A percentile compares a stretch with the other conserved stretches of the same genome.
These are phyloP conservation scores for Alexandromys fortis DNA, from an alignment of 2,113 vertebrate species.

Conservation along the genomic window DNA sequence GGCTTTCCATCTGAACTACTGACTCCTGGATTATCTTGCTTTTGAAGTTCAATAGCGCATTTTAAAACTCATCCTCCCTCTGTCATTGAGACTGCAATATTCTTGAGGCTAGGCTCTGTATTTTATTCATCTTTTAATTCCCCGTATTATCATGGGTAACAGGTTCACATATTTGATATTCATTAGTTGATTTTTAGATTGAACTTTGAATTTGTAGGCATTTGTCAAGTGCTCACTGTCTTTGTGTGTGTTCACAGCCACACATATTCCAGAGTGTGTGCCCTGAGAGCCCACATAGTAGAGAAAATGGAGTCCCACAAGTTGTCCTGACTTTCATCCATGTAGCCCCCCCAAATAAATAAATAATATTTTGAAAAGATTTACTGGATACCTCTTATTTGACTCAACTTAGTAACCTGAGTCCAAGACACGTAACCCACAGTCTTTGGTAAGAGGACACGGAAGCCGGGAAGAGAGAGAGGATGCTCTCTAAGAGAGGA, in stretches of 20 bases:
- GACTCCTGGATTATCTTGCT: constrained; percentile 6
- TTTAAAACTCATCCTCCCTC: neutral
- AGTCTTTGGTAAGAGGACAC: neutral
- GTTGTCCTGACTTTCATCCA: neutral
- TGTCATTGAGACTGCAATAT: neutral
- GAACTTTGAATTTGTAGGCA: constrained; percentile 1
- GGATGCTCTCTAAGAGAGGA: too few species aligned
- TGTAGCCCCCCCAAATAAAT: neutral
- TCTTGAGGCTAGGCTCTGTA: neutral
- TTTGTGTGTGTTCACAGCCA: neutral
- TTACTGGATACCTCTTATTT: neutral
- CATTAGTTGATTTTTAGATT: constrained; percentile 18
- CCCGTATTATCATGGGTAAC: neutral
- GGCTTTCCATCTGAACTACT: neutral
- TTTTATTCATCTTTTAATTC: constrained; percentile 39
- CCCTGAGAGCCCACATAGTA: neutral
- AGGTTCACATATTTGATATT: constrained; percentile 22
- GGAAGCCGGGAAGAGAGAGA: neutral
- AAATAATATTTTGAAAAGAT: neutral
- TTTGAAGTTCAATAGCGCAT: constrained; percentile 26
- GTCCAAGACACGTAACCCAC: neutral
- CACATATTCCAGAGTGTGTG: neutral
- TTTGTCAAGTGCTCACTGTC: neutral
- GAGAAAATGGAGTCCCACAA: neutral
- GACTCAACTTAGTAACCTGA: neutral